Percentiles rank a stretch among this genome's conserved stretches.
Evolutionary conservation across 2,797 vertebrate genomes (phyloP).

Genomic region (Miichthys miiuy): DNA sequence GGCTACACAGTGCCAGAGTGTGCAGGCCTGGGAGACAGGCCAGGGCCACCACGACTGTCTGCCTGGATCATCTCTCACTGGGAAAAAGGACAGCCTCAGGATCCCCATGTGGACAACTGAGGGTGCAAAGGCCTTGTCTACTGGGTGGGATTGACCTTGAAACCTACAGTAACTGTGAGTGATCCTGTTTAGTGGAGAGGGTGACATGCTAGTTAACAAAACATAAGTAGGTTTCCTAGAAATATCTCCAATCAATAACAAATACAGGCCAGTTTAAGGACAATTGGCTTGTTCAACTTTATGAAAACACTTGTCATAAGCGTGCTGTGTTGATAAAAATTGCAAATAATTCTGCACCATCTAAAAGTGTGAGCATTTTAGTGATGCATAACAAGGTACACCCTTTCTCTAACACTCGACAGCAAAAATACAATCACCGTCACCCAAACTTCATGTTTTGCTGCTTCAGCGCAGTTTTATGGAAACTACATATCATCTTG

Average conservation of each 20-base stretch:
- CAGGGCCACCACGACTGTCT: constrained; percentile 80
- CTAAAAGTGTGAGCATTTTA: constrained; percentile 36
- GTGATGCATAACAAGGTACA: constrained; percentile 31
- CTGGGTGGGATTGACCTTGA: constrained; percentile 77
- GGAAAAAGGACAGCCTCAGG: constrained; percentile 74
- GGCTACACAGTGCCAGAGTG: constrained; percentile 69
- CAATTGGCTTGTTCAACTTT: constrained; percentile 1
- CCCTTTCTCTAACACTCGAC: constrained; percentile 3
- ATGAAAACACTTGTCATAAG: background rate
- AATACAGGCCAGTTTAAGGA: constrained; percentile 4
- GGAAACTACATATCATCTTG: constrained; percentile 26
- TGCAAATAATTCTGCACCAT: constrained; percentile 23
- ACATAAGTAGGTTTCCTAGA: constrained; percentile 44
- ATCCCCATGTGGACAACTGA: constrained; percentile 71
- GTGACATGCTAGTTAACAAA: constrained; percentile 52
- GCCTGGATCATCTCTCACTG: constrained; percentile 80
- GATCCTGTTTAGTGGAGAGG: constrained; percentile 52
- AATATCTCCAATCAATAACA: constrained; percentile 32
- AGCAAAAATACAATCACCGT: constrained; percentile 13
- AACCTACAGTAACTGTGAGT: constrained; percentile 64
- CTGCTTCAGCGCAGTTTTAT: constrained; percentile 37
- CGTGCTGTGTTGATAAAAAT: background rate
- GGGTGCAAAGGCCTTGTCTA: constrained; percentile 57
- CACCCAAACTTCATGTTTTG: constrained; percentile 25
- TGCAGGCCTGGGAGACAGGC: constrained; percentile 79